Percentiles rank a stretch among this genome's conserved stretches.
phyloP scores from a whole-genome alignment of 2,797 vertebrate genomes.

The Pantherophis alleghaniensis region DNA sequence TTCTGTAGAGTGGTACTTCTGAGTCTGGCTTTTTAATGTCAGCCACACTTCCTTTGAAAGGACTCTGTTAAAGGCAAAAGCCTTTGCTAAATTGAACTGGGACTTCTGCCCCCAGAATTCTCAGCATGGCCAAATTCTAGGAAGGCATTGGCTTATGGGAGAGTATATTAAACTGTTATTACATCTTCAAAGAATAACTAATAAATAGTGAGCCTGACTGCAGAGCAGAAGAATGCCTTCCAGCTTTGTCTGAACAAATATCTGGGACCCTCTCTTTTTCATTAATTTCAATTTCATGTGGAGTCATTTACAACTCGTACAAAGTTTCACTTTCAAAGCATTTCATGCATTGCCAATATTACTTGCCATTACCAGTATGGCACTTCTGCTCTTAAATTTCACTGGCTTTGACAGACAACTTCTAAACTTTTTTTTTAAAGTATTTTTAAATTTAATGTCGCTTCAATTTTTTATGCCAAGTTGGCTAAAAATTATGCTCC shows the following conservation, averaged over 20 bases:
- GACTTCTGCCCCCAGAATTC: neutral
- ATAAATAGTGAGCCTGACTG: neutral
- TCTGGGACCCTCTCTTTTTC: neutral
- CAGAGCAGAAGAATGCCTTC: neutral
- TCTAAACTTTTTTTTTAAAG: neutral
- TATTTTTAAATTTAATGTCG: neutral
- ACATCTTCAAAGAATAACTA: neutral
- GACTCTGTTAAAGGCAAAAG: neutral
- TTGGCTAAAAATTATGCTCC: neutral
- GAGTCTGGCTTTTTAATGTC: slow-evolving; percentile 2
- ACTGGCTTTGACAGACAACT: neutral
- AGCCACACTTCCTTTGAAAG: neutral
- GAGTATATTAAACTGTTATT: neutral
- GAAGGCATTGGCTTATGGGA: neutral
- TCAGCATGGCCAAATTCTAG: neutral
- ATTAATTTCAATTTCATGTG: slow-evolving; percentile 36
- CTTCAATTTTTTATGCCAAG: neutral
- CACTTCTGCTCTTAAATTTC: slow-evolving; percentile 1
- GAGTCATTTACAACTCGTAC: slow-evolving; percentile 53
- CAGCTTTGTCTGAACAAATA: neutral
- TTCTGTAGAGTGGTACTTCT: slow-evolving; percentile 8
- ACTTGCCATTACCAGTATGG: slow-evolving; percentile 30
- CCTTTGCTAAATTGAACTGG: neutral
- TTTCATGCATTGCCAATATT: slow-evolving; percentile 39
- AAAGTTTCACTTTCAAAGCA: slow-evolving; percentile 39